These are phyloP conservation scores for Synergus gifuensis DNA, from an alignment of 2,888 invertebrate species.

Conservation along the genomic window DNA sequence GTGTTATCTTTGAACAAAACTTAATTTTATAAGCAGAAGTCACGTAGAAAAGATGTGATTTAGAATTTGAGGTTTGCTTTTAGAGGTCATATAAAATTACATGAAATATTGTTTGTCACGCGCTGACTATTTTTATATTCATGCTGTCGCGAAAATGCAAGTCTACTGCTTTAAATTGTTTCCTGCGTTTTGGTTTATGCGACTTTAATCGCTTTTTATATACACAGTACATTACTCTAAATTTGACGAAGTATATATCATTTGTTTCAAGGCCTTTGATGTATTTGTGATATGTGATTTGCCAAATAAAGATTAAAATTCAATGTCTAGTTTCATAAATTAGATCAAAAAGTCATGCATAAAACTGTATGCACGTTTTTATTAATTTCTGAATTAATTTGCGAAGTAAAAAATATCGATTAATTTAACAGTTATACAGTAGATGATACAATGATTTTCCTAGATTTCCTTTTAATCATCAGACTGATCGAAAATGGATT, in stretches of 20 bases:
- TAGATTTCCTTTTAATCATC: not conserved
- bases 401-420: not conserved
- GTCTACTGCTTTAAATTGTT: not conserved
- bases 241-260: not conserved
- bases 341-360: not conserved
- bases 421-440: not conserved
- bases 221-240: not conserved
- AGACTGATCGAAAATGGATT: not conserved
- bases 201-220: not conserved
- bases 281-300: not conserved
- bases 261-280: not conserved
- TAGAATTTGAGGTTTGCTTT: not conserved
- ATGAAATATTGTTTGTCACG: not conserved
- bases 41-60: no score
- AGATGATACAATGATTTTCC: not conserved
- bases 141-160: not conserved
- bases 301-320: not conserved
- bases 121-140: not conserved
- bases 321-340: not conserved
- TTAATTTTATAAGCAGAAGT: no score
- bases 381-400: no score
- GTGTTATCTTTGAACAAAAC: no score
- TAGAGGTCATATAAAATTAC: not conserved
- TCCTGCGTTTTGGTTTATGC: constrained; percentile 5
- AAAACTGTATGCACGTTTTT: not conserved